Evolutionary conservation across 2,797 vertebrate species (phyloP), one percentile per base, ranked within the genome.

Genomic region (Enteromius paludinosus): DNA sequence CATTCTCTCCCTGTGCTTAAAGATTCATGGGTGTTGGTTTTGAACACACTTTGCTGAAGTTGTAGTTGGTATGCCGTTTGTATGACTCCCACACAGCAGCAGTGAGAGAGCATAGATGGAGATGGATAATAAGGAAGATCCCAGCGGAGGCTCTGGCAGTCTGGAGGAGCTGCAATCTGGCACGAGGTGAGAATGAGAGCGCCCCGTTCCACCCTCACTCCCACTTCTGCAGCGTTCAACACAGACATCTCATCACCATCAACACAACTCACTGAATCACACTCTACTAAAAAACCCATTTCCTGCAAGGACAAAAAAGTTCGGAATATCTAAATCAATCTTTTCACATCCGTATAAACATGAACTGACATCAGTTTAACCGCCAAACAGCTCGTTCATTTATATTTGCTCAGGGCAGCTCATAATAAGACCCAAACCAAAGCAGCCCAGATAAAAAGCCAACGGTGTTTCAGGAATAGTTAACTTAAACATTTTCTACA

Each of bases 1-100:
- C n/a, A 74, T 89, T 73, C 30, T 74, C 81, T 45, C 28, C 11
- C 83, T 54, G 38, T 41, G 81, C 17, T 15, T 5, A 8, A 79
- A 80, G 20, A 72, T 64, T 71, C 12, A 64, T 20, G 56, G 10
- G 25, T 47, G 18, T 23, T 30, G 38, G 11, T 20, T 45, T 9
- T 61, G 41, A 70, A 71, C 30, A 54, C 49, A 35, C 20, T 38
- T 64, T 73, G 9, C 70, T 52, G 59, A 64, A 64, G 28, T 65
- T 71, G 79, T 73, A 49, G 69, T 38, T 81, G 43, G 59, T 78
- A 73, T 73, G 56, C 17, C 0, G 9, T 73, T 73, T 81, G 41
- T 65, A 49, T 65, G 70, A 73, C 79, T 72, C 79, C 79, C 59
- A 81, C 43, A 73, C 69, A 73, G 56, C 49, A 52, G 49, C 41